Conservation (phyloP, 2,113 vertebrate genomes). For the Scortum barcoo region DNA sequence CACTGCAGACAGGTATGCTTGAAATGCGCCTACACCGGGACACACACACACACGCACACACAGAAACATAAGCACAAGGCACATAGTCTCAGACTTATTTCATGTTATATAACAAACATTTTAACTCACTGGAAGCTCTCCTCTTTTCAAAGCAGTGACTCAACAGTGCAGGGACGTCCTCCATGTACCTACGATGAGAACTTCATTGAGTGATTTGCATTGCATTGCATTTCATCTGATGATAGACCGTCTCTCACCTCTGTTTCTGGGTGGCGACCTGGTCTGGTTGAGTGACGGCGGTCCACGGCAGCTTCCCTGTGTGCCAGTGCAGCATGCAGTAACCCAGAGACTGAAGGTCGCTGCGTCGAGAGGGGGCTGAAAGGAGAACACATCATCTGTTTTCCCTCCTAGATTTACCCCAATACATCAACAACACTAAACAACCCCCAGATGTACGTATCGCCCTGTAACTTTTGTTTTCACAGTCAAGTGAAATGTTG, state of each 20-base stretch:
- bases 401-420: background rate
- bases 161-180: constrained; percentile 82
- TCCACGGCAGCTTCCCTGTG: constrained; percentile 90
- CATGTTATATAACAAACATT: background rate
- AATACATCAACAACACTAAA: background rate
- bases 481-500: background rate
- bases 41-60: constrained; percentile 39
- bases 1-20: constrained; percentile 85
- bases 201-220: background rate
- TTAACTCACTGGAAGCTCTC: constrained; percentile 76
- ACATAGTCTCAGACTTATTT: background rate
- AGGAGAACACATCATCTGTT: background rate
- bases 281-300: constrained; percentile 72
- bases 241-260: constrained; percentile 79
- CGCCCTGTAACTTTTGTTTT: background rate
- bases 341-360: constrained; percentile 93
- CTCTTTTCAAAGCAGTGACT: constrained; percentile 80
- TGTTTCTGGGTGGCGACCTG: constrained; percentile 87
- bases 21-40: constrained; percentile 81
- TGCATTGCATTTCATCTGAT: background rate
- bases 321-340: constrained; percentile 94
- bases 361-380: constrained; percentile 92
- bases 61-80: background rate
- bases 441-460: background rate
- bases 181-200: constrained; percentile 79